Evolutionary conservation across 92 coral and sea anemone genomes (phyloP).

Genomic region (Porites lobata): DNA sequence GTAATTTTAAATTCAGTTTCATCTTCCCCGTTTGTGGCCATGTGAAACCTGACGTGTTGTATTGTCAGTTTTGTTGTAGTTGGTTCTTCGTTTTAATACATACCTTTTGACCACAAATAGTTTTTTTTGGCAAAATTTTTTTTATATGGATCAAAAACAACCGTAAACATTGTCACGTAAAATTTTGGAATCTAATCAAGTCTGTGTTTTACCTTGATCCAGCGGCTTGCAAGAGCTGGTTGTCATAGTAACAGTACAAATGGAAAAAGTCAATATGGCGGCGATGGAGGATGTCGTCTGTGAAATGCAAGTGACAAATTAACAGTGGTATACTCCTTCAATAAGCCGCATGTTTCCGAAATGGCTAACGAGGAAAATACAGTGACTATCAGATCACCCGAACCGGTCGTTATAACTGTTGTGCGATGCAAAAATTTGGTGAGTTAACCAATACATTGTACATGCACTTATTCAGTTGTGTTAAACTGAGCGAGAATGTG

Average conservation of each 20-base stretch:
- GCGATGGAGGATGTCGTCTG: background rate
- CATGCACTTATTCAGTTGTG: too few relatives aligned
- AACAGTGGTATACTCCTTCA: background rate
- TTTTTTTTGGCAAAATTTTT: too few relatives aligned
- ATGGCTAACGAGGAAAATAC: conserved; percentile 90
- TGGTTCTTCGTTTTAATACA: too few relatives aligned
- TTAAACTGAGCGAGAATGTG: too few relatives aligned
- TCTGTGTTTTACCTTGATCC: background rate
- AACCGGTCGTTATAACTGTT: conserved; percentile 75
- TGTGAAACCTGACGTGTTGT: too few relatives aligned
- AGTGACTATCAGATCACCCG: conserved; percentile 83
- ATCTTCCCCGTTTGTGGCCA: too few relatives aligned
- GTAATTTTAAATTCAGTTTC: too few relatives aligned
- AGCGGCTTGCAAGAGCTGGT: conserved; percentile 34
- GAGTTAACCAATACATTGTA: conserved; percentile 23
- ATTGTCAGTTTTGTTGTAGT: too few relatives aligned
- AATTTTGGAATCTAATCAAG: too few relatives aligned
- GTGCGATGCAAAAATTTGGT: conserved; percentile 91
- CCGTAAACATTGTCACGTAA: too few relatives aligned
- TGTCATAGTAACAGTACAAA: conserved; percentile 44
- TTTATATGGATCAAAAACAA: too few relatives aligned
- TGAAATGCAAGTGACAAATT: background rate
- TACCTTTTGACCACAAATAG: too few relatives aligned
- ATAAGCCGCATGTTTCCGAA: background rate
- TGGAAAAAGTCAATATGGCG: conserved; percentile 45